Conservation (phyloP, 2,888 invertebrate genomes). For the Melanophora roralis region DNA sequence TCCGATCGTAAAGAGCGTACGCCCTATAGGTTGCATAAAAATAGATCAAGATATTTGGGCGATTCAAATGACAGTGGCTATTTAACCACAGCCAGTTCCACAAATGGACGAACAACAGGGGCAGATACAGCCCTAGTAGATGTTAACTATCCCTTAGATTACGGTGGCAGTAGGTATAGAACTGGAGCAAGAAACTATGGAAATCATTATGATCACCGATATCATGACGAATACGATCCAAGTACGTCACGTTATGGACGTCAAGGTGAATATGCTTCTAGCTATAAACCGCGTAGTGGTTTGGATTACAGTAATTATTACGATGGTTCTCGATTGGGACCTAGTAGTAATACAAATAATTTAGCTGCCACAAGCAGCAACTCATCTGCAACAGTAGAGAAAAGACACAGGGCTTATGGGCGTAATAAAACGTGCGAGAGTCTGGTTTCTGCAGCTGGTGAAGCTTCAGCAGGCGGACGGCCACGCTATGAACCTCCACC, state of each 20-base stretch:
- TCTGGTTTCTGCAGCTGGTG: slow-evolving; percentile 61
- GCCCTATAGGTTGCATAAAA: slow-evolving; percentile 72
- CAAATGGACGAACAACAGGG: slow-evolving; percentile 63
- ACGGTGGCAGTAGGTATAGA: slow-evolving; percentile 65
- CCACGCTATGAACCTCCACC: slow-evolving; percentile 63
- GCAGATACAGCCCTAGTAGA: slow-evolving; percentile 68
- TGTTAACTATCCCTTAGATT: slow-evolving; percentile 73
- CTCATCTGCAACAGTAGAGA: slow-evolving; percentile 35
- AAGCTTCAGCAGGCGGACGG: slow-evolving; percentile 58
- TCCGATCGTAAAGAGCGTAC: slow-evolving; percentile 77
- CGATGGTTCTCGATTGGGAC: slow-evolving; percentile 67
- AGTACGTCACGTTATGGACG: slow-evolving; percentile 65
- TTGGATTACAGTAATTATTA: slow-evolving; percentile 66
- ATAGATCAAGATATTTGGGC: slow-evolving; percentile 72
- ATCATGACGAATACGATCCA: slow-evolving; percentile 71
- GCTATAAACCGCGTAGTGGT: slow-evolving; percentile 66
- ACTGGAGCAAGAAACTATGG: slow-evolving; percentile 65
- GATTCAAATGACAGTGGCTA: slow-evolving; percentile 74
- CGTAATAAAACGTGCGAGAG: slow-evolving; percentile 69
- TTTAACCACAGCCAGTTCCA: slow-evolving; percentile 67
- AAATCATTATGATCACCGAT: slow-evolving; percentile 64
- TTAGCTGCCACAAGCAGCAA: slow-evolving; percentile 59
- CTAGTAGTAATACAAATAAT: slow-evolving; percentile 68
- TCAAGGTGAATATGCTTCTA: slow-evolving; percentile 66
- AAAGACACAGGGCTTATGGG: slow-evolving; percentile 69